Evolutionary conservation across 1,140 invertebrate species (phyloP), one percentile per base, ranked within the genome.

Genomic region (Papilio machaon): DNA sequence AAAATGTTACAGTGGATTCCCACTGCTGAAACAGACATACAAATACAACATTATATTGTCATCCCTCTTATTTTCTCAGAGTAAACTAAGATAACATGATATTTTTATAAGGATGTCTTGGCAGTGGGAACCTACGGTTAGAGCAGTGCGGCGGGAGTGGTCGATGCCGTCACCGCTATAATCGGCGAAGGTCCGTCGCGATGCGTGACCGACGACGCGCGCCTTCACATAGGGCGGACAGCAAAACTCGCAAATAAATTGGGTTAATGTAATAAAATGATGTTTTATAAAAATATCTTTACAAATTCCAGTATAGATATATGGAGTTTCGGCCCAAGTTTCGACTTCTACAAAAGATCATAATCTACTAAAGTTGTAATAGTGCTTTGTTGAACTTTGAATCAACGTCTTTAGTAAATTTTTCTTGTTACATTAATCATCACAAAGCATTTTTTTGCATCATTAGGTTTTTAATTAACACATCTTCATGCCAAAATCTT

Each of bases 141-240:
- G 73, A 85, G 83, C 83, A 85, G 79, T 81, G 85, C 82, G 84
- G 52, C 85, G 87, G 90, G 89, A 88, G 87, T 85, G 88, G 82
- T 85, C 85, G 87, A 92, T 92, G 89, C 84, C 89, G 91, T 94
- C 92, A 94, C 87, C 91, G 89, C 91, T 92, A 94, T 92, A 90
- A 91, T 85, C 86, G 87, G 82, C 87, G 90, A 92, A 92, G 91
- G 91, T 90, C 91, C 90, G 87, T 89, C 87, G 85, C 85, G 82
- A 88, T 88, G 87, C 88, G 89, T 87, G 90, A 89, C 89, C 85
- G 85, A 82, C 87, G 88, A 87, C 87, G 89, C 83, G 80, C 81
- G 81, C 84, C 85, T 79, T 83, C 84, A 81, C 79, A 74, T 67
- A 70, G 64, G 64, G 64, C 64, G 30, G 64, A 70, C 76, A 6